Evolutionary conservation across 2,797 vertebrate genomes (phyloP).

Genomic region (Sandelia bainsii): DNA sequence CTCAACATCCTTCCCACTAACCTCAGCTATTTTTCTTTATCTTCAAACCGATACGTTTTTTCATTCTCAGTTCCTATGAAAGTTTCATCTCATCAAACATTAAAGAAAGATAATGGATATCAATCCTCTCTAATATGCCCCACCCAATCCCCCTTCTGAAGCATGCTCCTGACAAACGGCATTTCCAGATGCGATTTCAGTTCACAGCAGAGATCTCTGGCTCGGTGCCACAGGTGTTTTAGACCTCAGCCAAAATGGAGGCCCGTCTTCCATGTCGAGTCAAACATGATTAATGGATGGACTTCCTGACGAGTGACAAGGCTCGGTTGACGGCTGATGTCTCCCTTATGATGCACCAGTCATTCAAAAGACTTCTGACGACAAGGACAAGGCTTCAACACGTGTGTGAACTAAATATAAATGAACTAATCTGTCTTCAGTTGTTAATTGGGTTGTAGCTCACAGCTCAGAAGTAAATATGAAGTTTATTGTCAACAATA

Average conservation of each 20-base stretch:
- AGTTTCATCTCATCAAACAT: slow-evolving; percentile 56
- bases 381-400: slow-evolving; percentile 41
- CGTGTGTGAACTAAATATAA: slow-evolving; percentile 43
- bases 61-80: slow-evolving; percentile 15
- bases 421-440: not conserved
- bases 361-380: slow-evolving; percentile 37
- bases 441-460: slow-evolving; percentile 7
- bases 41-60: slow-evolving; percentile 38
- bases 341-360: slow-evolving; percentile 56
- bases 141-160: slow-evolving; percentile 21
- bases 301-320: slow-evolving; percentile 67
- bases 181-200: slow-evolving; percentile 50
- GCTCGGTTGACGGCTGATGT: slow-evolving; percentile 66
- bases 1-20: slow-evolving; percentile 8
- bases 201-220: slow-evolving; percentile 36
- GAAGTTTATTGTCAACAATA: not conserved
- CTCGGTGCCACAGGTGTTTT: slow-evolving; percentile 59
- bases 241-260: slow-evolving; percentile 53
- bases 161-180: slow-evolving; percentile 39
- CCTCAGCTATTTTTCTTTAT: slow-evolving; percentile 23
- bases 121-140: slow-evolving; percentile 38
- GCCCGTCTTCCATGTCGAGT: slow-evolving; percentile 57
- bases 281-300: slow-evolving; percentile 78
- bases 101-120: slow-evolving; percentile 53
- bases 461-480: not conserved